Conservation (phyloP, 2,797 vertebrate genomes). For the Euphonia xanthogaster region DNA sequence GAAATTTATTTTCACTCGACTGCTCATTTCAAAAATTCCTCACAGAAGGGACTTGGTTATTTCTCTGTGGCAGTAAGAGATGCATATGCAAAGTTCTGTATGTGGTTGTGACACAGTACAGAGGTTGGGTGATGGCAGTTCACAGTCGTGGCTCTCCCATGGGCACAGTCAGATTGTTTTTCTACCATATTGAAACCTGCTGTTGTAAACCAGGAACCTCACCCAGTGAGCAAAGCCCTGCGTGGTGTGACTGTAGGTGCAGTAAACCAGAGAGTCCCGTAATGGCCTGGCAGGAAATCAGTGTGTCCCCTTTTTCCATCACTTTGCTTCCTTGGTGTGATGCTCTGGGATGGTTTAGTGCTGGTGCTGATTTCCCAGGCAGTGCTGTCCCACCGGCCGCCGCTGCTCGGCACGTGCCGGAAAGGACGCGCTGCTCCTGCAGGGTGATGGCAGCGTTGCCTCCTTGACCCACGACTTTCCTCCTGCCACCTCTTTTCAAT, state of each 20-base stretch:
- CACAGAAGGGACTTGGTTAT: not conserved
- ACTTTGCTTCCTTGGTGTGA: accelerated
- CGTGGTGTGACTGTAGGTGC: accelerated
- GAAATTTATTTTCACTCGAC: not conserved
- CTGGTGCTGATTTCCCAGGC: not conserved
- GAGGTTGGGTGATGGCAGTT: not conserved
- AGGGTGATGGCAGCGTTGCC: accelerated
- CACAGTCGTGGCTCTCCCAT: accelerated
- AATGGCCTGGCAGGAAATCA: accelerated
- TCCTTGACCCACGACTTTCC: not conserved
- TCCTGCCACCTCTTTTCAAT: not conserved
- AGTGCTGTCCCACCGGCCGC: not conserved
- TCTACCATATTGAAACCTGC: not conserved
- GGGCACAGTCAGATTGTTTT: accelerated
- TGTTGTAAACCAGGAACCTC: not conserved
- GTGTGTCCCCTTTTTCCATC: not conserved
- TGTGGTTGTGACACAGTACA: not conserved
- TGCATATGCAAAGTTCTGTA: not conserved
- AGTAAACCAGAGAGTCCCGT: accelerated
- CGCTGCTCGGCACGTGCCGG: accelerated
- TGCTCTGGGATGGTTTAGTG: not conserved
- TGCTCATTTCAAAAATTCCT: not conserved
- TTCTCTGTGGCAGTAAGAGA: not conserved
- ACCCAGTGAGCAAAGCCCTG: accelerated
- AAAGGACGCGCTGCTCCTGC: not conserved